Evolutionary conservation across 2,888 invertebrate species (phyloP), one percentile per base, ranked within the genome.

Genomic region (Ophion costatus): DNA sequence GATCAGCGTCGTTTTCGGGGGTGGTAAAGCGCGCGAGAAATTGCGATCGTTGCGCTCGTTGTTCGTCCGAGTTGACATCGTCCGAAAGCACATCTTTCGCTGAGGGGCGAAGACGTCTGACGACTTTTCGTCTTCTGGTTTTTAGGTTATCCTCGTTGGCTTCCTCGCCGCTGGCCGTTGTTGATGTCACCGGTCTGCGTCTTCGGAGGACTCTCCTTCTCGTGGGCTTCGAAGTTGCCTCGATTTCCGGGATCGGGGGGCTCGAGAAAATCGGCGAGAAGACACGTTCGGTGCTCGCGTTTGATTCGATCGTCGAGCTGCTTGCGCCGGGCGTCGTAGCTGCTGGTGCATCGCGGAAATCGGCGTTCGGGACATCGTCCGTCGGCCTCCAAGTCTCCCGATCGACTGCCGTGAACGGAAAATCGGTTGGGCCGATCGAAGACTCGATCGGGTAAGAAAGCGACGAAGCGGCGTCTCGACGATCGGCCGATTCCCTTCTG

Each of bases 41-140:
- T 61, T 70, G 63, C 11, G 76, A 57, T 22, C 59, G 61, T 69
- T 64, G 38, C 56, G 33, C 38, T 10, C 20, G 74, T 64, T 77
- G 24, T 38, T 57, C 51, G 14, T 64, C 64, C 17, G 57, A 24
- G 22, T 59, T 59, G 11, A 29, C 22, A 2, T 20, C 59, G 20
- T 51, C 59, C 11, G 57, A 22, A 2, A 51, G 59, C 22, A 45
- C 45, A 57, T 79, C 71, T 22, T 73, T 38, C 61, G 61, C n/a
- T 1, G 24, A 24, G 51, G 67, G 90, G 45, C 92, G 89, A 42
- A 93, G 70, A 10, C 92, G 90, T 84, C 89, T 90, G 22, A 92
- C 83, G 42, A 93, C 84, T 86, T 92, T 93, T 24, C 91, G 89
- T 71, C 89, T 89, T 29, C 91, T 89, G n/a, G 66, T 77, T 75